Conservation (phyloP, 2,113 vertebrate genomes). For the Tenebrosternarchus preto region DNA sequence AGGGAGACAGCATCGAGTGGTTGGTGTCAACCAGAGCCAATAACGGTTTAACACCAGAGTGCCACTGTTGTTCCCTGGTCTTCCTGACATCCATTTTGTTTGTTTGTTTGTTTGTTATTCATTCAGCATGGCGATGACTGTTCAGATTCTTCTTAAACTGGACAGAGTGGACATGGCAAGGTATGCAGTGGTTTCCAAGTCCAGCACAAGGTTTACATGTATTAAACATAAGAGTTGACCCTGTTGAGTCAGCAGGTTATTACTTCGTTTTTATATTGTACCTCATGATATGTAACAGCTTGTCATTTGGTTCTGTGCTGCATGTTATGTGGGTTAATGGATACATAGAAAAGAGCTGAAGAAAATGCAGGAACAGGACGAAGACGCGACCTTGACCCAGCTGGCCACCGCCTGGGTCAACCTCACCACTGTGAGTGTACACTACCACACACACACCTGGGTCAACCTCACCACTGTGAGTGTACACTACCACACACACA, state of each 20-base stretch:
- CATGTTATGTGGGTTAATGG: background rate
- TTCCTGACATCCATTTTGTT: background rate
- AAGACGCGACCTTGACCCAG: slow-evolving; percentile 93
- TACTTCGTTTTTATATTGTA: background rate
- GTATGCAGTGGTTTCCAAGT: slow-evolving; percentile 63
- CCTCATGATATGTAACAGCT: too few species aligned
- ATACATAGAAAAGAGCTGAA: slow-evolving; percentile 90
- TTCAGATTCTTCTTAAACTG: slow-evolving; percentile 89
- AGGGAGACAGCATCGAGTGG: slow-evolving; percentile 94
- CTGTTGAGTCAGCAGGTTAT: too few species aligned
- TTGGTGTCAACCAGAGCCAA: slow-evolving; percentile 56
- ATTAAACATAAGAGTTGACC: too few species aligned
- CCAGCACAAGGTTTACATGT: too few species aligned
- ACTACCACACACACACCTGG: too few species aligned
- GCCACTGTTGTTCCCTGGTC: too few species aligned
- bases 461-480: background rate
- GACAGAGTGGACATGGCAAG: slow-evolving; percentile 93
- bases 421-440: slow-evolving; percentile 80
- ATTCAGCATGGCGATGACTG: slow-evolving; percentile 86
- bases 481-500: too few species aligned
- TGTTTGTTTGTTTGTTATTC: background rate
- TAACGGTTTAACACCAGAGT: too few species aligned
- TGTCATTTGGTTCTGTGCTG: background rate
- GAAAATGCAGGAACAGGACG: slow-evolving; percentile 96
- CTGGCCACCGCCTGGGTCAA: slow-evolving; percentile 94